Evolutionary conservation across 2,888 invertebrate species (phyloP), one percentile per base, ranked within the genome.

Genomic region (Chrysina gloriosa): DNA sequence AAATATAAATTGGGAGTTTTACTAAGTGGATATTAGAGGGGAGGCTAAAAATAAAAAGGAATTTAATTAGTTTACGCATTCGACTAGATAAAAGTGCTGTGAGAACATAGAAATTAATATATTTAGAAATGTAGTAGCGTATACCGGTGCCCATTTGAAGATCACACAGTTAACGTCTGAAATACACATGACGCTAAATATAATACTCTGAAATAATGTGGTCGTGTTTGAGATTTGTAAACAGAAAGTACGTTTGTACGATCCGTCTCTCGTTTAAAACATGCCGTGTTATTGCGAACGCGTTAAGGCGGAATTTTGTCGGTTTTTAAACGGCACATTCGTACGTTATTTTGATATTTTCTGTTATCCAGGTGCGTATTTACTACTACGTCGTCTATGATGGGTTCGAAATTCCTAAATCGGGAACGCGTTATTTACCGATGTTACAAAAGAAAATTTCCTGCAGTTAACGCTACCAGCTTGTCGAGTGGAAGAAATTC

Each of bases 141-240:
- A 16, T 47, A 48, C 48, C 16, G 25, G 36, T 21, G 36, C 56
- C 36, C 34, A 34, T 54, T 56, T 56, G 56, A 56, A 56, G 36
- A 56, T 36, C 56, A 54, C n/a, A n/a, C n/a, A n/a, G n/a, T n/a
- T 31, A 56, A 48, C 63, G 63, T 63, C 63, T 63, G 63, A 48
- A 63, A 63, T 56, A 63, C 31, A 63, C 42, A 54, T 54, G 50
- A 65, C 65, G 25, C 65, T 78, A 78, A 79, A 76, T 65, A 65
- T 56, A 65, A 52, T 54, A 54, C 78, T 73, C 76, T 77, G 74
- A 77, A 78, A 78, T 76, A 71, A 73, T 73, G 71, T 72, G 75
- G 75, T 75, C 76, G 56, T 73, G 75, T 74, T 74, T 72, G 58
- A 69, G 72, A 70, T 75, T 76, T 76, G 75, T 76, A 77, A 78